These are phyloP conservation scores for Buathra laborator DNA, from an alignment of 2,888 invertebrate genomes.

Conservation along the genomic window DNA sequence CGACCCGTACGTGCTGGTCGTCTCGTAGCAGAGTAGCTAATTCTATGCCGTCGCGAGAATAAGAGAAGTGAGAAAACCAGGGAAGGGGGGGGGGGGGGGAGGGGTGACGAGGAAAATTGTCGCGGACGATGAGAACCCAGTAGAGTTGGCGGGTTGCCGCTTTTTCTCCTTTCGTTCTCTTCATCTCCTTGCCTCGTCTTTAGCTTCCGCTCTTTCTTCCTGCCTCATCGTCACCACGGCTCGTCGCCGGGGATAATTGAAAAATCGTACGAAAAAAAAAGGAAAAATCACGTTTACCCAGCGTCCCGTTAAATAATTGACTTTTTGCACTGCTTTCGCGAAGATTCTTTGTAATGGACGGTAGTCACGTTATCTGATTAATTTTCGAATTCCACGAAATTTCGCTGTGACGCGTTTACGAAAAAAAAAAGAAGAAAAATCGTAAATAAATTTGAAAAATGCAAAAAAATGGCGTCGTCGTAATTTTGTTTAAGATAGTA, in stretches of 20 bases:
- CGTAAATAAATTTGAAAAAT: not conserved
- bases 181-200: slow-evolving; percentile 6
- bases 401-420: not conserved
- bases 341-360: too few relatives aligned
- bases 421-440: not conserved
- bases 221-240: not conserved
- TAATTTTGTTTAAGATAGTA: not conserved
- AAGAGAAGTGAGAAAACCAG: slow-evolving; percentile 13
- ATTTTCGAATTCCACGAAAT: not conserved
- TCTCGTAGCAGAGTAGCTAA: slow-evolving; percentile 11
- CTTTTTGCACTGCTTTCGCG: not conserved
- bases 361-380: too few relatives aligned
- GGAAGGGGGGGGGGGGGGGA: not conserved
- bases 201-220: slow-evolving; percentile 19
- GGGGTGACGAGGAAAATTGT: slow-evolving; percentile 53
- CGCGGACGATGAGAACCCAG: slow-evolving; percentile 54
- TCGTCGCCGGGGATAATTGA: slow-evolving; percentile 25
- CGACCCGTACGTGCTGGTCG: slow-evolving; percentile 4
- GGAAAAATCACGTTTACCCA: not conserved
- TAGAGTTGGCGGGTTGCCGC: slow-evolving; percentile 13
- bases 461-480: not conserved
- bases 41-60: slow-evolving; percentile 44
- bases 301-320: not conserved
- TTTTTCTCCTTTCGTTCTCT: slow-evolving; percentile 22
- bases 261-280: not conserved